A percentile compares a stretch with the other conserved stretches of the same genome.
These are phyloP conservation scores for Ganaspis brasiliensis DNA, from an alignment of 2,888 invertebrate genomes.

Conservation along the genomic window DNA sequence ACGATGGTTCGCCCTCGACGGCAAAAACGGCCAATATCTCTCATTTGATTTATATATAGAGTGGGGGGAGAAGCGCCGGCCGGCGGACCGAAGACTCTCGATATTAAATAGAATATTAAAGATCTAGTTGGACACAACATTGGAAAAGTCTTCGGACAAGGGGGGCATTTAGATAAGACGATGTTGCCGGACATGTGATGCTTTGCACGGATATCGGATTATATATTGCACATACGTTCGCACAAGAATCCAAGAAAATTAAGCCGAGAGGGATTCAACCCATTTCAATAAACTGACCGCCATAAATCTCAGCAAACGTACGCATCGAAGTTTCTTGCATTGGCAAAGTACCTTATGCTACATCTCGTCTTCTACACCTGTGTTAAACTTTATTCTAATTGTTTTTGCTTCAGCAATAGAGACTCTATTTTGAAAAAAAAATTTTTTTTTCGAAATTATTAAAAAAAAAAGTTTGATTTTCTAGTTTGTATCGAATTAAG, in stretches of 20 bases:
- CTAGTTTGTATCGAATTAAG: too few species aligned
- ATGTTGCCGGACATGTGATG: constrained; percentile 42
- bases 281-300: constrained; percentile 76
- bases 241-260: constrained; percentile 38
- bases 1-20: constrained; percentile 43
- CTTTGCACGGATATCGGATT: constrained; percentile 45
- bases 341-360: constrained; percentile 11
- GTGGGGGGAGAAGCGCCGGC: constrained; percentile 59
- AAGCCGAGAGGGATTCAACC: constrained; percentile 53
- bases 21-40: constrained; percentile 78
- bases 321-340: constrained; percentile 37
- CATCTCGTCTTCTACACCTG: constrained; percentile 22
- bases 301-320: constrained; percentile 68
- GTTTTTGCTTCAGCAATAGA: not conserved
- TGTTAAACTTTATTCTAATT: not conserved
- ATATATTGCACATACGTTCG: constrained; percentile 30
- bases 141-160: not conserved
- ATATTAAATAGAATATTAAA: constrained; percentile 79
- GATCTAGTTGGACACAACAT: constrained; percentile 67
- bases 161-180: constrained; percentile 9
- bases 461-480: too few species aligned
- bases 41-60: constrained; percentile 75
- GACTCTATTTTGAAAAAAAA: too few species aligned
- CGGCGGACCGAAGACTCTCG: constrained; percentile 58
- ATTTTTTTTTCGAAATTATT: too few species aligned